A percentile compares a stretch with the other conserved stretches of the same genome.
These are phyloP conservation scores for Nomada fucata DNA, from an alignment of 2,888 invertebrate genomes.

Conservation along the genomic window DNA sequence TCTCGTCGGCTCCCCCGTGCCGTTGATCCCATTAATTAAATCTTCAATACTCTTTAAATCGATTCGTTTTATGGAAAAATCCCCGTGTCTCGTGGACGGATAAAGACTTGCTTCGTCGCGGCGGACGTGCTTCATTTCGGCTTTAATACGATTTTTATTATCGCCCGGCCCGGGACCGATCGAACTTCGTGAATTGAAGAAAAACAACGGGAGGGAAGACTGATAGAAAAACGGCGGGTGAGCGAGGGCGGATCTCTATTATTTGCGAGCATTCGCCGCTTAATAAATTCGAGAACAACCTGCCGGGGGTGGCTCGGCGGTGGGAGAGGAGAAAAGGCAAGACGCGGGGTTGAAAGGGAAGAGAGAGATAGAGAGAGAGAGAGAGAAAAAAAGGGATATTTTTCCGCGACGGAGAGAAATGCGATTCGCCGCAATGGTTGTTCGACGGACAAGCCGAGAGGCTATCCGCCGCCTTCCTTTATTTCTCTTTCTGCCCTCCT, in stretches of 20 bases:
- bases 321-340: not conserved
- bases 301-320: too few species aligned
- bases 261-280: not conserved
- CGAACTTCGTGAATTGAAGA: not conserved
- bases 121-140: slow-evolving; percentile 4
- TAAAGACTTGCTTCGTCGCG: not conserved
- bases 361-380: too few species aligned
- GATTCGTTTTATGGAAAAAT: slow-evolving; percentile 47
- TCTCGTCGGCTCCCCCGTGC: slow-evolving; percentile 21
- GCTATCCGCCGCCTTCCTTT: slow-evolving; percentile 3
- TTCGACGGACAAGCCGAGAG: slow-evolving; percentile 4
- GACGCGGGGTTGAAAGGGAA: too few species aligned
- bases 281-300: slow-evolving; percentile 21
- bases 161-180: not conserved
- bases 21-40: slow-evolving; percentile 54
- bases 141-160: slow-evolving; percentile 53
- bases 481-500: not conserved
- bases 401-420: slow-evolving; percentile 21
- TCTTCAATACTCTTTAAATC: slow-evolving; percentile 47
- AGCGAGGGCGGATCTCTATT: not conserved
- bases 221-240: not conserved
- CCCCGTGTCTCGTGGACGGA: slow-evolving; percentile 10
- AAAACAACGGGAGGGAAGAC: not conserved
- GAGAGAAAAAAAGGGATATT: not conserved
- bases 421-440: not conserved